These are phyloP conservation scores for Dascillus cervinus DNA, from an alignment of 2,888 invertebrate genomes.

Conservation along the genomic window DNA sequence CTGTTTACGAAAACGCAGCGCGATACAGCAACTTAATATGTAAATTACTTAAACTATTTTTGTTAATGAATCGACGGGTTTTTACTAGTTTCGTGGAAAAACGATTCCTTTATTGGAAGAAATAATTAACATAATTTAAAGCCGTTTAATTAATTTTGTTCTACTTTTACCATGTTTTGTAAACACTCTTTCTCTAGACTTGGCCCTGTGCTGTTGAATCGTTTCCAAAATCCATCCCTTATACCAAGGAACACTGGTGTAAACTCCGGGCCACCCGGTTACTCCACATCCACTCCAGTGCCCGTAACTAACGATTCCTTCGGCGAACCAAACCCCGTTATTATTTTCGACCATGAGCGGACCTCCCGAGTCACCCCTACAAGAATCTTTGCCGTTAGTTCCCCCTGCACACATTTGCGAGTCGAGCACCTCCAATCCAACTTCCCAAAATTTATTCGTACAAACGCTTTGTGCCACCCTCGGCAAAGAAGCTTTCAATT, in stretches of 20 bases:
- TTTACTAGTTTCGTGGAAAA: no score
- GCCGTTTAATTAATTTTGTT: no score
- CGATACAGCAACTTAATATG: no score
- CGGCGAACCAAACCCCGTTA: conserved; percentile 46
- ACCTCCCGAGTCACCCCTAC: conserved; percentile 74
- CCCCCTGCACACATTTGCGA: conserved; percentile 71
- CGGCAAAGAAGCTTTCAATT: conserved; percentile 56
- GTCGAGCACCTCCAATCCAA: conserved; percentile 45
- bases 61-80: no score
- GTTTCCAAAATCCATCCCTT: conserved; percentile 52
- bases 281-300: conserved; percentile 57
- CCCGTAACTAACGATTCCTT: conserved; percentile 65
- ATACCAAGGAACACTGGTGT: conserved; percentile 55
- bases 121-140: no score
- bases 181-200: no score
- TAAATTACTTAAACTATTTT: no score
- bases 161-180: no score
- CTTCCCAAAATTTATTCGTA: conserved; percentile 42
- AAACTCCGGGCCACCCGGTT: conserved; percentile 62
- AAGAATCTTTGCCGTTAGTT: conserved; percentile 58
- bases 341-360: conserved; percentile 57
- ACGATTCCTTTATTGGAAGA: no score
- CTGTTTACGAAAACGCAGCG: no score
- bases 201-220: conserved; percentile 17
- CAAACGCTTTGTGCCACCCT: conserved; percentile 50